Percentiles rank a stretch among this genome's conserved stretches.
Evolutionary conservation across 2,797 vertebrate genomes (phyloP).

Genomic region (Spondyliosoma cantharus): DNA sequence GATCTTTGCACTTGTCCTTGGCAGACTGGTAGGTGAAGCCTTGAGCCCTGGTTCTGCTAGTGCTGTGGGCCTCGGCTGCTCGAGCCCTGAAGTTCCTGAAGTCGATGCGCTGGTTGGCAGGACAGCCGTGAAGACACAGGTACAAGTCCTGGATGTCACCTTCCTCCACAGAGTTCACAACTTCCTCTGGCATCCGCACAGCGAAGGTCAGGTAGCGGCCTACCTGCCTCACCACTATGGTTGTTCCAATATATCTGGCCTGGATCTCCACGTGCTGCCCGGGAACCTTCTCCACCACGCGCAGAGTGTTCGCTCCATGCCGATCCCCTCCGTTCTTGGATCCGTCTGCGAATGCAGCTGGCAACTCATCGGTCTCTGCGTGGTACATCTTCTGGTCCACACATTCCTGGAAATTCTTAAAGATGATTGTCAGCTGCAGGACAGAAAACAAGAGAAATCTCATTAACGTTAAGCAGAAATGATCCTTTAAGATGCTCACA

Average conservation of each 20-base stretch:
- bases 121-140: constrained; percentile 95
- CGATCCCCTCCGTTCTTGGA: constrained; percentile 95
- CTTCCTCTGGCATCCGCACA: constrained; percentile 95
- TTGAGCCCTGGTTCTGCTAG: constrained; percentile 59
- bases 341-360: constrained; percentile 93
- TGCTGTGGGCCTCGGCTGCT: constrained; percentile 74
- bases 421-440: constrained; percentile 96
- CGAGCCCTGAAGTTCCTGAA: constrained; percentile 84
- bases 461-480: constrained; percentile 2
- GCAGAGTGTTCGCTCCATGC: constrained; percentile 92
- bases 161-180: constrained; percentile 93
- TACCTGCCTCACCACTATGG: constrained; percentile 96
- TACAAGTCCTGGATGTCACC: constrained; percentile 94
- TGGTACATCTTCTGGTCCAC: constrained; percentile 98
- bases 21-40: constrained; percentile 91
- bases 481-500: constrained; percentile 4
- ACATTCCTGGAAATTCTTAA: constrained; percentile 98
- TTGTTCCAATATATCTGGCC: constrained; percentile 96
- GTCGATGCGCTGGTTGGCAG: constrained; percentile 93
- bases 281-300: constrained; percentile 92
- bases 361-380: constrained; percentile 94
- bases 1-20: constrained; percentile 93
- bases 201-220: constrained; percentile 97
- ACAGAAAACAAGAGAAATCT: constrained; percentile 7
- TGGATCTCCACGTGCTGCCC: constrained; percentile 98